Percentiles rank a stretch among this genome's conserved stretches.
These are phyloP conservation scores for Polypedilum pembai DNA, from an alignment of 1,140 invertebrate species.

Conservation along the genomic window DNA sequence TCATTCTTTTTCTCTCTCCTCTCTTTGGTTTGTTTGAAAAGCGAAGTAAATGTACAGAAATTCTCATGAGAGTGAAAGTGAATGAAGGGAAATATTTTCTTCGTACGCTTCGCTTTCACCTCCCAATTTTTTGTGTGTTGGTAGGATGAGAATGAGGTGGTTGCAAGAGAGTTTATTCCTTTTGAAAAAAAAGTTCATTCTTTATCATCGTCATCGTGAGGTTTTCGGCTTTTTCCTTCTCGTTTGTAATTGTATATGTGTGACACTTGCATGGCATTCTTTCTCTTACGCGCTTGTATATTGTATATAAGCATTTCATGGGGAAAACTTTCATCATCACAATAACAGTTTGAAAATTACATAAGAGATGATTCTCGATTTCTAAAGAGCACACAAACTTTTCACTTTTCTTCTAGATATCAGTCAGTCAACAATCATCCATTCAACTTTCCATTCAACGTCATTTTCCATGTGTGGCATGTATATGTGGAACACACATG, in stretches of 20 bases:
- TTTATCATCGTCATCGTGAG: neutral
- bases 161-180: neutral
- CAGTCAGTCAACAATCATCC: neutral
- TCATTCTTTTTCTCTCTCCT: neutral
- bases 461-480: constrained; percentile 3
- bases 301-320: neutral
- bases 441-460: neutral
- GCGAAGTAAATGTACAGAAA: neutral
- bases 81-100: neutral
- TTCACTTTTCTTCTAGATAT: neutral
- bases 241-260: neutral
- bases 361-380: constrained; percentile 17
- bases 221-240: neutral
- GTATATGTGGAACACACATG: neutral
- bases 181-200: constrained; percentile 18
- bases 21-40: neutral
- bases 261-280: neutral
- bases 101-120: too few species aligned
- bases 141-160: neutral
- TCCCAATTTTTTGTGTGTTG: neutral
- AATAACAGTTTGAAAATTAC: neutral
- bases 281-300: neutral
- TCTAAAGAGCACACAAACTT: neutral
- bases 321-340: neutral
- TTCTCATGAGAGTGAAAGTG: constrained; percentile 16